Conservation (phyloP, 2,797 vertebrate species). For the Lithobates pipiens region DNA sequence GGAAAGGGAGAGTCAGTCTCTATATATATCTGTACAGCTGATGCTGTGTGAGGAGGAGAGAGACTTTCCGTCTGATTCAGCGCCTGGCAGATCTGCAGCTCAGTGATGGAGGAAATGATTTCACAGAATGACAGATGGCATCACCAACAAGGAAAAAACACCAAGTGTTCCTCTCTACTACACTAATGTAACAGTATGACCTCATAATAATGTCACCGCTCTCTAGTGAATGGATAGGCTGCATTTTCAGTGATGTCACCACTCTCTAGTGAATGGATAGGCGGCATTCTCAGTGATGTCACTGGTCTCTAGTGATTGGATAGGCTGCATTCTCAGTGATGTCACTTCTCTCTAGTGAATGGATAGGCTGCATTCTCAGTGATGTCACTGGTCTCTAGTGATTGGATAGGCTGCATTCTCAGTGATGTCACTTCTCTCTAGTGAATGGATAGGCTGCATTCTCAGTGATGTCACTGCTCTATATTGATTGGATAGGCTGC, state of each 20-base stretch:
- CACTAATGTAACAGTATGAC: background rate
- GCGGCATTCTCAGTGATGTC: no score
- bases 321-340: no score
- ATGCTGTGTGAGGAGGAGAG: constrained; percentile 1
- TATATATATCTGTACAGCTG: constrained; percentile 12
- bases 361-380: no score
- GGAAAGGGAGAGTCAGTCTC: constrained; percentile 10
- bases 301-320: no score
- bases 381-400: no score
- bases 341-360: no score
- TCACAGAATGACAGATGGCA: background rate
- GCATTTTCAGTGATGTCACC: background rate
- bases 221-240: background rate
- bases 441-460: no score
- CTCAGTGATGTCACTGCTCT: no score
- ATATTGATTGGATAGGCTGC: no score
- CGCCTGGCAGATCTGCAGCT: background rate
- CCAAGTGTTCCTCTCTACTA: background rate
- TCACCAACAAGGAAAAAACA: background rate
- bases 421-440: no score
- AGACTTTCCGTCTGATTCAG: constrained; percentile 24
- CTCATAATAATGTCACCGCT: background rate
- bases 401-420: no score
- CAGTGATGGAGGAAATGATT: background rate
- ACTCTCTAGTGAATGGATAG: no score